Percentiles rank a stretch among this genome's conserved stretches.
Conservation (phyloP, 92 coral and sea anemone species). For the Palythoa heliodiscus region DNA sequence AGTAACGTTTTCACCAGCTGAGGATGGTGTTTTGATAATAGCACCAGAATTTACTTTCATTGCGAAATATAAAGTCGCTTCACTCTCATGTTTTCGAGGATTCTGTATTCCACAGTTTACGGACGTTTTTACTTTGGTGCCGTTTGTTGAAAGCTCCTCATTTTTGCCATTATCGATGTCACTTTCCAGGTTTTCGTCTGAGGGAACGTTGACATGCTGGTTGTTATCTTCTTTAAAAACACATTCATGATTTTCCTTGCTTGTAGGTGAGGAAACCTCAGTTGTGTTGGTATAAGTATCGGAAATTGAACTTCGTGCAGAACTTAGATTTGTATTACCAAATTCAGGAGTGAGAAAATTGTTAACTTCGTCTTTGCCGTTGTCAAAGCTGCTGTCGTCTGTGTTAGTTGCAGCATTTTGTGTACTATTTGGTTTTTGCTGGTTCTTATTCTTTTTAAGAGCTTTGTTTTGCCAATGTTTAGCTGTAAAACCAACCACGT, state of each 20-base stretch:
- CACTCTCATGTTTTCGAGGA: background rate
- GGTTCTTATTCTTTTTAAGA: conserved; percentile 64
- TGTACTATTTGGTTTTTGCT: conserved; percentile 45
- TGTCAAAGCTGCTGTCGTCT: background rate
- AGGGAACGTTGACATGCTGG: background rate
- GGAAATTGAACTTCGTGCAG: conserved; percentile 16
- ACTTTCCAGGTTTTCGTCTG: background rate
- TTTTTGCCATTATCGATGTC: background rate
- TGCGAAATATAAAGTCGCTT: background rate
- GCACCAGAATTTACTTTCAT: background rate
- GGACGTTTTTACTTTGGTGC: background rate
- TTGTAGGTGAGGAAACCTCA: background rate
- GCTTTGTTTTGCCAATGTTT: conserved; percentile 98
- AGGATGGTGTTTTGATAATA: background rate
- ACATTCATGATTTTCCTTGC: background rate
- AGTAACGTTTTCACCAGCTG: conserved; percentile 18
- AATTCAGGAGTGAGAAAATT: conserved; percentile 13
- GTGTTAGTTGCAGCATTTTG: conserved; percentile 39
- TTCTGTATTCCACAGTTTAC: conserved; percentile 15
- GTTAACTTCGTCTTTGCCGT: background rate
- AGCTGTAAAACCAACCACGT: conserved; percentile 93
- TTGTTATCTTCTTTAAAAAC: background rate
- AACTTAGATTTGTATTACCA: background rate
- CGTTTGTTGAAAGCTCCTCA: background rate
- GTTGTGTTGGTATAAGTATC: conserved; percentile 19